These are phyloP conservation scores for Leguminivora glycinivorella DNA, from an alignment of 1,140 invertebrate species.

Conservation along the genomic window DNA sequence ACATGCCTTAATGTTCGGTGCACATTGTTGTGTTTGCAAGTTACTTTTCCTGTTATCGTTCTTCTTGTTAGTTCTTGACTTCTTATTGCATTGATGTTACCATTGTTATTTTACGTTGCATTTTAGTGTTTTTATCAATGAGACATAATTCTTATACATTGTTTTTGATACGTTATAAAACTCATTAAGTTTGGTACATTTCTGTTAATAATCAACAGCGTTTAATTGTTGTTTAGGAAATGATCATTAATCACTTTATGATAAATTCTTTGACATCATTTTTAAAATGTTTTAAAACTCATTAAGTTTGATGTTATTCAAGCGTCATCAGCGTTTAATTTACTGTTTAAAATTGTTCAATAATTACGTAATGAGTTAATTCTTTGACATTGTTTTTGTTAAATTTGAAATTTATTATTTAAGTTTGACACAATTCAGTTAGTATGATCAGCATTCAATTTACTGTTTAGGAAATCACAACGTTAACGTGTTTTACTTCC, in stretches of 20 bases:
- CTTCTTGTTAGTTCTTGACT: constrained; percentile 37
- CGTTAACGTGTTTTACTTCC: not conserved
- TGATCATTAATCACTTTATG: too few species aligned
- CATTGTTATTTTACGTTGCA: constrained; percentile 1
- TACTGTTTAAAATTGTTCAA: not conserved
- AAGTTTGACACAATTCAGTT: not conserved
- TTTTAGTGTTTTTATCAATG: not conserved
- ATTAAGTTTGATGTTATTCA: too few species aligned
- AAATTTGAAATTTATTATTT: not conserved
- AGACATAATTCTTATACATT: too few species aligned
- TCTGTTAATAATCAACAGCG: too few species aligned
- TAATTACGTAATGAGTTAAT: not conserved
- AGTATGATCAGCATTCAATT: not conserved
- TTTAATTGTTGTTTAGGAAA: not conserved
- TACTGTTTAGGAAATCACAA: not conserved
- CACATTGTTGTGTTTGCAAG: constrained; percentile 55
- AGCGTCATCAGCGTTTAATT: too few species aligned
- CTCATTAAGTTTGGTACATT: too few species aligned
- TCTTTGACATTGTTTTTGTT: not conserved
- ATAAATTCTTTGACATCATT: too few species aligned
- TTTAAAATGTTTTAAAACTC: too few species aligned
- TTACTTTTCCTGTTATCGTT: constrained; percentile 52
- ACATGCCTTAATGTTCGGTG: constrained; percentile 72
- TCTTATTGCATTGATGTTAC: not conserved
- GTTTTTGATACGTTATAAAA: too few species aligned